A percentile compares a stretch with the other conserved stretches of the same genome.
These are phyloP conservation scores for Andrena marginata DNA, from an alignment of 2,888 invertebrate genomes.

Conservation along the genomic window DNA sequence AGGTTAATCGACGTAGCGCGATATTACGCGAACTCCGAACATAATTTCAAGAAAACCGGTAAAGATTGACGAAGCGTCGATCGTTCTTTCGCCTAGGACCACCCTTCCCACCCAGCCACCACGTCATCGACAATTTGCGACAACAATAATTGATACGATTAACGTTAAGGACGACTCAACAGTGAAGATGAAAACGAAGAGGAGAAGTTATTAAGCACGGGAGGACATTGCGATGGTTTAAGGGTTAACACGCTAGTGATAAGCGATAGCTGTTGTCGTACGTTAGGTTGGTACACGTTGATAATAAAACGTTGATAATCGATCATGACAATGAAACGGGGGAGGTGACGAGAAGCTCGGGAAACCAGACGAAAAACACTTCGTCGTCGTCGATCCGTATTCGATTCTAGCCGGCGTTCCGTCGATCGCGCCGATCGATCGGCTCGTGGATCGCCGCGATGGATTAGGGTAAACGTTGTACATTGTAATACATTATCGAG, in stretches of 20 bases:
- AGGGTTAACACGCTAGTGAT: constrained; percentile 44
- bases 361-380: background rate
- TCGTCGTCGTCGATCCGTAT: constrained; percentile 29
- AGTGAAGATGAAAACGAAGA: background rate
- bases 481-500: constrained; percentile 22
- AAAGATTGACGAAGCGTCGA: constrained; percentile 6
- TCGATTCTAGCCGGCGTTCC: constrained; percentile 1
- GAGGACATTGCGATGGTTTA: background rate
- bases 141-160: constrained; percentile 58
- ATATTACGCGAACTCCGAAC: too few relatives aligned
- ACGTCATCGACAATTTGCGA: constrained; percentile 26
- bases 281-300: constrained; percentile 52
- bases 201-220: background rate
- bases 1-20: background rate
- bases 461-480: constrained; percentile 33
- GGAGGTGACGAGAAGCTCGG: background rate
- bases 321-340: constrained; percentile 58
- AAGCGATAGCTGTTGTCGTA: constrained; percentile 52
- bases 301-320: constrained; percentile 59
- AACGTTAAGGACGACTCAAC: constrained; percentile 31
- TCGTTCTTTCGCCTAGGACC: background rate
- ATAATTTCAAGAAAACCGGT: background rate
- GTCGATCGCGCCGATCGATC: constrained; percentile 23
- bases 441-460: background rate
- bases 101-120: constrained; percentile 6